phyloP scores from a whole-genome alignment of 2,113 vertebrate genomes.

The Hippoglossus stenolepis region DNA sequence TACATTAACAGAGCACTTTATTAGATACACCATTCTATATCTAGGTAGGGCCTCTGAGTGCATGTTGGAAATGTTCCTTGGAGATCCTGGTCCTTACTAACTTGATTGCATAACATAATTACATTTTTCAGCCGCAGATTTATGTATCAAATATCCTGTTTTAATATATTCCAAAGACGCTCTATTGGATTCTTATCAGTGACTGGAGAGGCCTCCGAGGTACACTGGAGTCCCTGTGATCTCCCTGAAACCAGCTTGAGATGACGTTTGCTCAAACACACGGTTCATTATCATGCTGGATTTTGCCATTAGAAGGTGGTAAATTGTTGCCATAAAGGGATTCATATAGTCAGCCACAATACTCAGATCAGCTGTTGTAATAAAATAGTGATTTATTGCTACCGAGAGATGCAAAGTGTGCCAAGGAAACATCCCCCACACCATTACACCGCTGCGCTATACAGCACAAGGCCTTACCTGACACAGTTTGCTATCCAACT shows the following conservation, averaged over 20 bases:
- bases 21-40: too few species aligned
- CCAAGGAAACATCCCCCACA: not conserved
- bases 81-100: not conserved
- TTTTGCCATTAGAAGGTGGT: not conserved
- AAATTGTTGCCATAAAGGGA: conserved; percentile 1
- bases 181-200: not conserved
- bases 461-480: not conserved
- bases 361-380: not conserved
- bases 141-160: too few species aligned
- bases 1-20: too few species aligned
- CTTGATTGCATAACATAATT: too few species aligned
- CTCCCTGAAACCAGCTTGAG: not conserved
- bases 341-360: not conserved
- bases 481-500: not conserved
- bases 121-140: too few species aligned
- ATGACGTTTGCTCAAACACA: not conserved
- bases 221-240: not conserved
- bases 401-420: not conserved
- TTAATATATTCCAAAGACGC: not conserved
- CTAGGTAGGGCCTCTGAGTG: too few species aligned
- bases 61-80: too few species aligned
- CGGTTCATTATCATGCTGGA: not conserved
- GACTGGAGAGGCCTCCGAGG: not conserved
- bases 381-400: not conserved
- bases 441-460: not conserved